phyloP scores from a whole-genome alignment of 2,113 vertebrate species.

The Acanthisitta chloris region DNA sequence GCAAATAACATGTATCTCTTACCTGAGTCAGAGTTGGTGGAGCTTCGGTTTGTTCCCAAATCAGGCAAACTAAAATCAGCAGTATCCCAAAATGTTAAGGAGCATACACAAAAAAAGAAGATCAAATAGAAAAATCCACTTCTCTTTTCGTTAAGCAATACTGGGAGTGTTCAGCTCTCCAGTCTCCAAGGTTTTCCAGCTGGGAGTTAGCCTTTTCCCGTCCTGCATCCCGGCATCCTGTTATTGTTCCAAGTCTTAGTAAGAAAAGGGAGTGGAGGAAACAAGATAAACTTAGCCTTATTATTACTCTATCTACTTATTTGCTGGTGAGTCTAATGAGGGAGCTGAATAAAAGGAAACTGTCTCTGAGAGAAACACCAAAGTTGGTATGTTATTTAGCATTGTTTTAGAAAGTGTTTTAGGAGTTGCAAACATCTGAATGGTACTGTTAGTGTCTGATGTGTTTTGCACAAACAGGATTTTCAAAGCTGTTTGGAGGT shows the following conservation, averaged over 20 bases:
- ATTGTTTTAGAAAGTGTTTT: neutral
- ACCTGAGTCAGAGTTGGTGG: neutral
- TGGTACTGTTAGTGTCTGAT: neutral
- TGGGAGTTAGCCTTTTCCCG: conserved; percentile 78
- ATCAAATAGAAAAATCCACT: conserved; percentile 16
- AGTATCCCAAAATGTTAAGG: neutral
- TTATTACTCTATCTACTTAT: conserved; percentile 38
- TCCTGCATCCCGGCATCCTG: conserved; percentile 80
- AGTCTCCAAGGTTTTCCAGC: conserved; percentile 64
- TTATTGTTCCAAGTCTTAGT: conserved; percentile 78
- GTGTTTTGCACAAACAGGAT: neutral
- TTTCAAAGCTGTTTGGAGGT: neutral
- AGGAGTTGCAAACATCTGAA: neutral
- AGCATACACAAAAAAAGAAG: neutral
- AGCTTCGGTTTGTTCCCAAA: neutral
- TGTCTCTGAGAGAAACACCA: neutral
- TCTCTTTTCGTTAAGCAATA: conserved; percentile 24
- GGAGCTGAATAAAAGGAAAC: conserved; percentile 46
- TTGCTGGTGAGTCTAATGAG: conserved; percentile 23
- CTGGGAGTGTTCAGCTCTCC: conserved; percentile 63
- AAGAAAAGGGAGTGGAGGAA: conserved; percentile 75
- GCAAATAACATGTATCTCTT: neutral
- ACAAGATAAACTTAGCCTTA: conserved; percentile 72
- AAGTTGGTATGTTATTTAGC: neutral
- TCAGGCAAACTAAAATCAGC: neutral